phyloP scores from a whole-genome alignment of 1,140 invertebrate genomes.

The Drosophila sp. region DNA sequence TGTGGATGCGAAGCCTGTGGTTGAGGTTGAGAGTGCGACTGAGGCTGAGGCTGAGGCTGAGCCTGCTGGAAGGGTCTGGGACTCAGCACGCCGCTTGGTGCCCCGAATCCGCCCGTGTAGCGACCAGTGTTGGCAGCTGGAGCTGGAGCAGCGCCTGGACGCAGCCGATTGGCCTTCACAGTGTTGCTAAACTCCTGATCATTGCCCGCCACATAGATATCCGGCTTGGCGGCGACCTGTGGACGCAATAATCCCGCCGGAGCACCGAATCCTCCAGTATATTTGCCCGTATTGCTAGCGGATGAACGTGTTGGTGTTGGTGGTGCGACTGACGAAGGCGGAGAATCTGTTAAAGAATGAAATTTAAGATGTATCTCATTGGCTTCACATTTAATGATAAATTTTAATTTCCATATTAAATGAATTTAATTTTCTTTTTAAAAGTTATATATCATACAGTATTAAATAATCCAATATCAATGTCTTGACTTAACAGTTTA shows the following conservation, averaged over 20 bases:
- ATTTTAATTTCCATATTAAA: too few relatives aligned
- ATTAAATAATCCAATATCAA: too few relatives aligned
- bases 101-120: conserved; percentile 67
- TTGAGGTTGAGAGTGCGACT: conserved; percentile 11
- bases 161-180: conserved; percentile 39
- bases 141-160: conserved; percentile 22
- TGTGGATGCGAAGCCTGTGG: conserved; percentile 14
- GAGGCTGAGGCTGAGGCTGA: conserved; percentile 4
- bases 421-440: too few relatives aligned
- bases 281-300: conserved; percentile 56
- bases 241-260: conserved; percentile 67
- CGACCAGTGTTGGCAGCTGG: conserved; percentile 48
- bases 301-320: conserved; percentile 27
- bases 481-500: too few relatives aligned
- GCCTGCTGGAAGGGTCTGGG: conserved; percentile 65
- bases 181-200: conserved; percentile 53
- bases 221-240: conserved; percentile 30
- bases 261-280: conserved; percentile 75
- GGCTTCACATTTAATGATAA: too few relatives aligned
- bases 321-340: conserved; percentile 2
- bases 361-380: too few relatives aligned
- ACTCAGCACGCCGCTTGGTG: conserved; percentile 57
- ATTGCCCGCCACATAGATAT: conserved; percentile 66
- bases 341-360: conserved; percentile 10
- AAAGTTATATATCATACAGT: too few relatives aligned